phyloP scores from a whole-genome alignment of 2,888 invertebrate genomes.

The Diadegma fenestrale region DNA sequence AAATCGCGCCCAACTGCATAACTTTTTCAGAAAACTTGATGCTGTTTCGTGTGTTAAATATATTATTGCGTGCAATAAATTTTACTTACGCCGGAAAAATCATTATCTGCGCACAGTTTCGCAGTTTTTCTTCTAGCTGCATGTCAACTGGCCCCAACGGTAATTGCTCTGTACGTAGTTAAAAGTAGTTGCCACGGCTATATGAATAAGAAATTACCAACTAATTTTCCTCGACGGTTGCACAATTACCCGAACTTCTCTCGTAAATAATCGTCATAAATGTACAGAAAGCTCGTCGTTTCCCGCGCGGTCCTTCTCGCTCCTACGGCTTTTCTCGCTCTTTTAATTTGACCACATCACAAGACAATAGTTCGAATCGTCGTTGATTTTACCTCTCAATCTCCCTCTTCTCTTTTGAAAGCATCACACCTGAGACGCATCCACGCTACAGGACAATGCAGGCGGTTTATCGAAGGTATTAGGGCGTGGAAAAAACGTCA shows the following conservation, averaged over 20 bases:
- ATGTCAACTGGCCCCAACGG: conserved; percentile 7
- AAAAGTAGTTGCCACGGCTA: conserved; percentile 26
- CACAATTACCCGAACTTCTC: conserved; percentile 50
- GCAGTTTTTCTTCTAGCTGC: conserved; percentile 36
- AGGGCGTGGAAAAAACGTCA: neutral
- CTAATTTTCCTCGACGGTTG: conserved; percentile 51
- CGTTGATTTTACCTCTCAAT: neutral
- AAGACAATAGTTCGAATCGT: conserved; percentile 11
- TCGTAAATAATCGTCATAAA: conserved; percentile 22
- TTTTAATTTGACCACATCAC: conserved; percentile 5
- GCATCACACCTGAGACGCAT: neutral
- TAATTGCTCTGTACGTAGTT: conserved; percentile 59
- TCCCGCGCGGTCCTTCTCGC: neutral
- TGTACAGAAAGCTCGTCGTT: conserved; percentile 21
- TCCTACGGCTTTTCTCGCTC: neutral
- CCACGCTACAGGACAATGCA: neutral
- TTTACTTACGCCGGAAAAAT: neutral
- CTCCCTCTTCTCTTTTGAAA: neutral
- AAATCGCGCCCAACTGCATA: neutral
- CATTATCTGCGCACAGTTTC: neutral
- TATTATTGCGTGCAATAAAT: conserved; percentile 6
- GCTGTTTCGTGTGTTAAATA: conserved; percentile 17
- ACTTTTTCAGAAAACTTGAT: neutral
- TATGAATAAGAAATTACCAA: conserved; percentile 48
- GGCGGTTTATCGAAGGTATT: neutral